Evolutionary conservation across 64 coral and sea anemone genomes (phyloP), one percentile per base, ranked within the genome.

Genomic region (Stichodactyla helianthus): DNA sequence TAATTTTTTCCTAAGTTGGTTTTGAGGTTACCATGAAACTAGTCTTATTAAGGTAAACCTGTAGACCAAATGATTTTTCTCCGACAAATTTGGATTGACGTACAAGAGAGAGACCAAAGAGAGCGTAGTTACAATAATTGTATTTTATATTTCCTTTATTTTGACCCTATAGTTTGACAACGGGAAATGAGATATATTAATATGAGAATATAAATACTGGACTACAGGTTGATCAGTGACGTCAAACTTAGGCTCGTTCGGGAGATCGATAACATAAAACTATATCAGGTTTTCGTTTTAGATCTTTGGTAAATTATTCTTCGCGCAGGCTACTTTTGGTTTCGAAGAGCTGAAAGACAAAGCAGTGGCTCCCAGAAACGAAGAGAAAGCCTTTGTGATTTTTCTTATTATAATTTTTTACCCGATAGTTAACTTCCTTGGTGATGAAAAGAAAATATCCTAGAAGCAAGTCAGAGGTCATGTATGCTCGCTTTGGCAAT

Each of bases 141-240:
- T 31, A 28, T 53, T 81, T 27, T 71, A 17, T 71, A 71, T 71
- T 20, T 71, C 25, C 50, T 7, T 79, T 79, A 79, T 79, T 79
- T 28, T 79, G 27, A 79, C 50, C 27, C 15, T 52, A 79, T 79
- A 51, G 22, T 79, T 53, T 81, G 52, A 28, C 35, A 81, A 81
- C 78, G 78, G 78, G 78, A 81, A 81, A 81, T 54, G 35, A 81
- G 35, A 50, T 51, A 51, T 81, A 81, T 81, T 81, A 81, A 81
- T 81, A 28, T 54, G 78, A 52, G 78, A 81, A 81, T 81, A 81
- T 81, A 81, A 26, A 81, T 81, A 81, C 35, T 6, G 50, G 78
- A 5, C 20, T 81, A 22, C 78, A 52, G 78, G 78, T 81, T 81
- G 78, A 54, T 81, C 4, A 81, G 68, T 81, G 78, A 81, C 78